Evolutionary conservation across 2,113 vertebrate species (phyloP).

Genomic region (Cyprinodon variegatus): DNA sequence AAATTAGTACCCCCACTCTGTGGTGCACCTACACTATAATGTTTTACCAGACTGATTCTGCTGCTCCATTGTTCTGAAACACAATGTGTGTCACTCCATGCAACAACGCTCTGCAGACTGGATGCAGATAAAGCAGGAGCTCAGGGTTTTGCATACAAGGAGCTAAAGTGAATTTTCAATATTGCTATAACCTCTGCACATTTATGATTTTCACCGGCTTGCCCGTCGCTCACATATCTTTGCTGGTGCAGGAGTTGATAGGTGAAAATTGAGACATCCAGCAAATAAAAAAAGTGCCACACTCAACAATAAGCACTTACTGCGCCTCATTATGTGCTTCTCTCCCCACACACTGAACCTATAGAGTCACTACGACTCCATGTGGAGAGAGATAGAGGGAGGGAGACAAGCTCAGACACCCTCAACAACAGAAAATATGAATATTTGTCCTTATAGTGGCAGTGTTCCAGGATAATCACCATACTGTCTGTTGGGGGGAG

Average conservation of each 20-base stretch:
- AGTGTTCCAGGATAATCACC: slow-evolving; percentile 66
- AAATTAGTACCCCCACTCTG: slow-evolving; percentile 55
- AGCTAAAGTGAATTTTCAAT: slow-evolving; percentile 41
- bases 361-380: slow-evolving; percentile 18
- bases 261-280: slow-evolving; percentile 57
- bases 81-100: slow-evolving; percentile 69
- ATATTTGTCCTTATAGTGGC: slow-evolving; percentile 55
- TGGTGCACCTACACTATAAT: slow-evolving; percentile 52
- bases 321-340: slow-evolving; percentile 50
- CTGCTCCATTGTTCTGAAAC: slow-evolving; percentile 68
- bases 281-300: slow-evolving; percentile 27
- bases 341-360: slow-evolving; percentile 22
- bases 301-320: slow-evolving; percentile 53
- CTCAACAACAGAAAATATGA: slow-evolving; percentile 43
- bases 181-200: not conserved
- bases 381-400: slow-evolving; percentile 33
- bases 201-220: slow-evolving; percentile 43
- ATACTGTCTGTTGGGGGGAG: slow-evolving; percentile 31
- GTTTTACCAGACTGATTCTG: slow-evolving; percentile 55
- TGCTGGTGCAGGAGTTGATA: not conserved
- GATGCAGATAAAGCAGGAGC: slow-evolving; percentile 27
- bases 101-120: slow-evolving; percentile 53
- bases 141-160: slow-evolving; percentile 23
- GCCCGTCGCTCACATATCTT: slow-evolving; percentile 39
- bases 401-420: slow-evolving; percentile 18